Evolutionary conservation across 1,140 invertebrate genomes (phyloP).

Genomic region (Caenorhabditis tropicalis): DNA sequence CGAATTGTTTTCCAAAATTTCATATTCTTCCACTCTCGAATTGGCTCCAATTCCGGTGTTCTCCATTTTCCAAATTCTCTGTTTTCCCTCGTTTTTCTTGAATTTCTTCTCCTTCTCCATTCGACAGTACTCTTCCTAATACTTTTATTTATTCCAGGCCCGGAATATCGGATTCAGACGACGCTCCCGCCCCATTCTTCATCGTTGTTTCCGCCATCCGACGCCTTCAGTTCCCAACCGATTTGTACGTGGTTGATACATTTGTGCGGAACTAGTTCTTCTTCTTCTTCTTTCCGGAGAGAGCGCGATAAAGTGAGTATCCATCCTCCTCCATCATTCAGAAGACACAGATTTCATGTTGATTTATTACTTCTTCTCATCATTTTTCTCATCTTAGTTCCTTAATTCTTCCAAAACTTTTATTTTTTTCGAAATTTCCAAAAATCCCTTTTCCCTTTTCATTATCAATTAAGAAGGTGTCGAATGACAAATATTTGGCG

Average conservation of each 20-base stretch:
- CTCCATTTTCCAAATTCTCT: background rate
- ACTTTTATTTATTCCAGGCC: background rate
- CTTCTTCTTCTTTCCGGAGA: background rate
- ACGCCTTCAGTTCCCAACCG: background rate
- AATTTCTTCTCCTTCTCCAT: background rate
- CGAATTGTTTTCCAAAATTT: background rate
- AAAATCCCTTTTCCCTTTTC: background rate
- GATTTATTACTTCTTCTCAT: background rate
- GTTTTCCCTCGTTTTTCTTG: background rate
- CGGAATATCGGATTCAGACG: background rate
- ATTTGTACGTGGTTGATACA: background rate
- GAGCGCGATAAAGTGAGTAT: background rate
- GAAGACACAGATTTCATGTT: background rate
- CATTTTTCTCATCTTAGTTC: background rate
- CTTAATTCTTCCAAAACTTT: background rate
- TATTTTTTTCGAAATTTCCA: background rate
- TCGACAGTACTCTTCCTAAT: background rate
- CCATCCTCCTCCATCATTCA: background rate
- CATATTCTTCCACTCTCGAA: background rate
- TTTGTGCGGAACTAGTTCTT: background rate
- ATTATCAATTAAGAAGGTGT: background rate
- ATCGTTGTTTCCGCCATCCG: background rate
- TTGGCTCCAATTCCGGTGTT: slow-evolving; percentile 30
- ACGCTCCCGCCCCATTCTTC: background rate
- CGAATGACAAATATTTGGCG: background rate